phyloP scores from a whole-genome alignment of 2,113 vertebrate genomes.

The Gnathonemus echidnorhynchus region DNA sequence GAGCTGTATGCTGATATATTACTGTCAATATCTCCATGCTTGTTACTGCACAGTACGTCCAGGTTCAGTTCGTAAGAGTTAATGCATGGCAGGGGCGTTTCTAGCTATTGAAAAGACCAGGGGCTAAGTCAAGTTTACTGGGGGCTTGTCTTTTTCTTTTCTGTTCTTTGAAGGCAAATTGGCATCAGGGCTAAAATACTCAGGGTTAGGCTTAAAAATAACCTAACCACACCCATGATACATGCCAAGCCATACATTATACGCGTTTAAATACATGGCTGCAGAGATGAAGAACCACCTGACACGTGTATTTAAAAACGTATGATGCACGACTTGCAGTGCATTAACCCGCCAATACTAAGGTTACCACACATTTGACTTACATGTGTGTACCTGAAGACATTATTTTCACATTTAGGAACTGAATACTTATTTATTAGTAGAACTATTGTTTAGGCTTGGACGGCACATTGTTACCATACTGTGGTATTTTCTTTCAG shows the following conservation, averaged over 20 bases:
- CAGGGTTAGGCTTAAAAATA: no score
- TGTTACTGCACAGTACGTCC: not conserved
- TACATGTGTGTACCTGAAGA: not conserved
- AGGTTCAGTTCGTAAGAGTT: not conserved
- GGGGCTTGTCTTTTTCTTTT: no score
- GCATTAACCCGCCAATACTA: not conserved
- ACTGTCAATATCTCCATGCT: not conserved
- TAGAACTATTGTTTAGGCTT: not conserved
- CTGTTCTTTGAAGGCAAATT: no score
- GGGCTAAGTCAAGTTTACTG: no score
- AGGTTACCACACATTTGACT: not conserved
- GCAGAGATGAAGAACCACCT: not conserved
- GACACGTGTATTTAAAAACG: not conserved
- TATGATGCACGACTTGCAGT: not conserved
- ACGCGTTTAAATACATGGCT: not conserved
- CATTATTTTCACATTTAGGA: not conserved
- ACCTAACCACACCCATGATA: not conserved
- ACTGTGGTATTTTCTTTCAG: not conserved
- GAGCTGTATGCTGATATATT: conserved; percentile 28
- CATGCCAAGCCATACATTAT: not conserved
- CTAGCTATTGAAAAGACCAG: no score
- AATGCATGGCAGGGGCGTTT: not conserved
- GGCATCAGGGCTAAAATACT: no score
- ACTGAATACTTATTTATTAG: not conserved
- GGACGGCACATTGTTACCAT: not conserved